phyloP scores from a whole-genome alignment of 2,888 invertebrate species.

The Octonoba sinensis region DNA sequence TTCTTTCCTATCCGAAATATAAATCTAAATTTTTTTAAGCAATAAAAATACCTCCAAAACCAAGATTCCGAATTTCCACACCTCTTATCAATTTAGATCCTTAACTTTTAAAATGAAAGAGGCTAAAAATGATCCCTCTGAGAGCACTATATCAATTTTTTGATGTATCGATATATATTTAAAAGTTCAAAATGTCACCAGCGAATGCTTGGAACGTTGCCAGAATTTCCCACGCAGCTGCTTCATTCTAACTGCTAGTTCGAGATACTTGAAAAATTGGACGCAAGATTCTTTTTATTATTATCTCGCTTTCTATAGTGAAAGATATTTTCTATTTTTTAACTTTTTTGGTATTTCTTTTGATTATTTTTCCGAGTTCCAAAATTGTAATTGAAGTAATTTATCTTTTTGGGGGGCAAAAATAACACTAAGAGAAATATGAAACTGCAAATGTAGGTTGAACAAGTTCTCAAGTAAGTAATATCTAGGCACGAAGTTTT shows the following conservation, averaged over 20 bases:
- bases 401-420: conserved; percentile 38
- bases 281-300: conserved; percentile 17
- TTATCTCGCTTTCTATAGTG: conserved; percentile 1
- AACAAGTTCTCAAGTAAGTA: background rate
- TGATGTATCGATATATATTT: conserved; percentile 40
- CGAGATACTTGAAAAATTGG: conserved; percentile 38
- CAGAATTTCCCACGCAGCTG: conserved; percentile 34
- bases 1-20: no score
- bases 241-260: conserved; percentile 38
- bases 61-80: no score
- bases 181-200: conserved; percentile 28
- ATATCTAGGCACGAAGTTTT: no score
- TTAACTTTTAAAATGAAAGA: no score
- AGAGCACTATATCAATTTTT: conserved; percentile 3
- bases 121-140: no score
- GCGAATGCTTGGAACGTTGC: conserved; percentile 9
- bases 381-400: conserved; percentile 54
- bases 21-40: no score
- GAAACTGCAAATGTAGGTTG: background rate
- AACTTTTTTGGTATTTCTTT: background rate
- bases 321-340: conserved; percentile 29
- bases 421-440: conserved; percentile 19
- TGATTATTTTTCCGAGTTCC: conserved; percentile 55
- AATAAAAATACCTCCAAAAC: no score
- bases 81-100: no score